These are phyloP conservation scores for Stichodactyla helianthus DNA, from an alignment of 64 coral and sea anemone genomes.

Conservation along the genomic window DNA sequence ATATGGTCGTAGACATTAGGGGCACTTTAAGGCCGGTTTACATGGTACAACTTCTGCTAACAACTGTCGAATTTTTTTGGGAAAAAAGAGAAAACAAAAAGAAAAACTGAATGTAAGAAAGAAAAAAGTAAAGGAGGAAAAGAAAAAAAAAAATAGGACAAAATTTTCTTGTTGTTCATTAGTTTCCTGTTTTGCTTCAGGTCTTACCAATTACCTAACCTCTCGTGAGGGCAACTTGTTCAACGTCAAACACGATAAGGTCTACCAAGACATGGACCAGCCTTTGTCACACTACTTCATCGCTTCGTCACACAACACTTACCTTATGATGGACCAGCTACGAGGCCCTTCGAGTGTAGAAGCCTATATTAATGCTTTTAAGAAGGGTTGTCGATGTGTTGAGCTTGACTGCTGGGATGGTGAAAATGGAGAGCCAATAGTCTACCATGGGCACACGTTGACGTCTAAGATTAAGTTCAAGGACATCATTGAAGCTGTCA, in stretches of 20 bases:
- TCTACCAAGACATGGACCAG: constrained; percentile 88
- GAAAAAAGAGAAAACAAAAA: too few species aligned
- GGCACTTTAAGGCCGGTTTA: too few species aligned
- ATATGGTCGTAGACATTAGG: too few species aligned
- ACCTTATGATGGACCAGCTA: constrained; percentile 86
- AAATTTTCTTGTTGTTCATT: too few species aligned
- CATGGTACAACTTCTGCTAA: too few species aligned
- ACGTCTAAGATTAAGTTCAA: constrained; percentile 92
- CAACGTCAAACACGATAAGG: constrained; percentile 57
- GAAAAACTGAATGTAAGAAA: too few species aligned
- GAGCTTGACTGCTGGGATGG: constrained; percentile 97
- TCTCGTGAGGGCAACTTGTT: constrained; percentile 75
- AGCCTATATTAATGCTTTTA: constrained; percentile 83
- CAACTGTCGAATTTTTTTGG: too few species aligned
- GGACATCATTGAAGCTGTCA: constrained; percentile 75
- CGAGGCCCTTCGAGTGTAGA: constrained; percentile 80
- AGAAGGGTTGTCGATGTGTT: constrained; percentile 66
- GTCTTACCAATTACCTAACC: constrained; percentile 70
- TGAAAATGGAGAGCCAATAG: constrained; percentile 72
- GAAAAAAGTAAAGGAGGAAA: background rate
- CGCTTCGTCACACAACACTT: constrained; percentile 92
- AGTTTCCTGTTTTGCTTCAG: constrained; percentile 10
- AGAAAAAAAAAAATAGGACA: too few species aligned
- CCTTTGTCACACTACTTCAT: constrained; percentile 89
- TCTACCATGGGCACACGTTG: constrained; percentile 95